A percentile compares a stretch with the other conserved stretches of the same genome.
Conservation (phyloP, 2,113 vertebrate species). For the Cettia cetti region DNA sequence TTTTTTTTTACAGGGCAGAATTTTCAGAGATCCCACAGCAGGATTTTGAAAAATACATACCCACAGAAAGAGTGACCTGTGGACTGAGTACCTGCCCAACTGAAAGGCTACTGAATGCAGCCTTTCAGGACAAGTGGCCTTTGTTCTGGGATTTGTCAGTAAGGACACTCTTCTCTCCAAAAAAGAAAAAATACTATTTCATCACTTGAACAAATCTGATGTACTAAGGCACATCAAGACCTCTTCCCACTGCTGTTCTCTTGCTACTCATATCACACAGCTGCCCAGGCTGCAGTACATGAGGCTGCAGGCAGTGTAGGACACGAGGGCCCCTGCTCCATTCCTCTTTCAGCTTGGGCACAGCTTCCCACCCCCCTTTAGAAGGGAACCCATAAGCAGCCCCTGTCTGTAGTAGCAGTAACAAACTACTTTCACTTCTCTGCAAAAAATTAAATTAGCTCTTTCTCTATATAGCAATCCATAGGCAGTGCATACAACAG, state of each 20-base stretch:
- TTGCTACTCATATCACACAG: neutral
- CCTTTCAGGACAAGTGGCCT: neutral
- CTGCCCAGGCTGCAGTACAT: rapidly evolving
- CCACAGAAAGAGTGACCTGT: neutral
- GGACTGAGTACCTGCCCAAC: neutral
- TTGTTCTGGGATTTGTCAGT: neutral
- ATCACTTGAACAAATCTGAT: neutral
- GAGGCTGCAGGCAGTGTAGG: rapidly evolving
- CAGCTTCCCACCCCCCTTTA: neutral
- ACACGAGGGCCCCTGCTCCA: neutral
- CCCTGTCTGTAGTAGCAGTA: neutral
- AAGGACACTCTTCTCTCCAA: neutral
- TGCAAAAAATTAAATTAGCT: neutral
- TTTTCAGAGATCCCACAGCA: neutral
- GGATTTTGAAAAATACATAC: neutral
- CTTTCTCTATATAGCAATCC: neutral
- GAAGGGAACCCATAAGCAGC: neutral
- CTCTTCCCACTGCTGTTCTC: neutral
- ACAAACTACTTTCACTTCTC: neutral
- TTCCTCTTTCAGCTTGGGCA: neutral
- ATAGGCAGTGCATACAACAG: neutral
- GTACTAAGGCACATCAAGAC: neutral
- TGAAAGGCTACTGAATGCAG: neutral
- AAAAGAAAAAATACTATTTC: neutral
- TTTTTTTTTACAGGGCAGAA: neutral